Evolutionary conservation across 2,888 invertebrate genomes (phyloP), one percentile per base, ranked within the genome.

Genomic region (Apodemia duryi): DNA sequence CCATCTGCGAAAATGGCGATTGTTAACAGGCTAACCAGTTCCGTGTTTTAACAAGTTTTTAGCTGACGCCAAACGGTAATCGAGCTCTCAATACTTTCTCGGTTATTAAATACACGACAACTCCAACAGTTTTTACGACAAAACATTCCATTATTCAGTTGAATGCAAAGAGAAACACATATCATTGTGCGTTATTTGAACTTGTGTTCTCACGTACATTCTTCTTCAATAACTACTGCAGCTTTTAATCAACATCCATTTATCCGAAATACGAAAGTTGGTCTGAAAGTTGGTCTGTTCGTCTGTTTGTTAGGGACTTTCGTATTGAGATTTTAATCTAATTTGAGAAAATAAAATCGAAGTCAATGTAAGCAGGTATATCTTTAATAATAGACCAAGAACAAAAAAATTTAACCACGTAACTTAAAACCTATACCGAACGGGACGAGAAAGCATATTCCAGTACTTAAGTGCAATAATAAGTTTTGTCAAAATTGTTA

Each of bases 71-170:
- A 81, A 80, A 77, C 74, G 72, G 73, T 79, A 77, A 77, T 80
- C 74, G 77, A 71, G 71, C 63, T 73, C 74, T 72, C 72, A 70
- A 80, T 80, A 78, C 79, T 81, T 81, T 82, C 79, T 79, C 77
- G 76, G 76, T 78, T 74, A 78, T 76, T 79, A 79, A 75, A 63
- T 63, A 65, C 65, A 63, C 61, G 68, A 63, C 61, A 60, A 66
- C 63, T 66, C 46, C 13, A 57, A 57, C 61, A 13, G 46, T 69
- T 69, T 69, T 72, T 69, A 67, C 66, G 66, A 64, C 66, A 62
- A 63, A 67, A 65, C 68, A 70, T 68, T 71, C 70, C 66, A 70
- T 69, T 68, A 68, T 68, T 66, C 66, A 67, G 64, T 68, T 68
- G 43, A 38, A 52, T 35, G 65, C 29, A 32, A 64, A 63, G 67